Evolutionary conservation across 2,888 invertebrate species (phyloP).

Genomic region (Auanema sp.): DNA sequence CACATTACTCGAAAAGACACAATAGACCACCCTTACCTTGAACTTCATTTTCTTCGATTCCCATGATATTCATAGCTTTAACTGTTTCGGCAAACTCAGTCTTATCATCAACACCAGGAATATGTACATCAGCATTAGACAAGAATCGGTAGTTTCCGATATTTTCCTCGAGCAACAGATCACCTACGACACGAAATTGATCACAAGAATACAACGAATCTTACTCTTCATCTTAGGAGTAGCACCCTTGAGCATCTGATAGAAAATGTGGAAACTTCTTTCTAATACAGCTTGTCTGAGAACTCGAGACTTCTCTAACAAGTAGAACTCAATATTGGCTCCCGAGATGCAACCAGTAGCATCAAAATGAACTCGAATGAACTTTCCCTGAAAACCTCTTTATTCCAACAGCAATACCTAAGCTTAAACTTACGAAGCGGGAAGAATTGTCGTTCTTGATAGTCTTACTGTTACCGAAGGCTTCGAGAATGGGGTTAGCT

Average conservation of each 20-base stretch:
- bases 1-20: conserved; percentile 3
- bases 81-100: conserved; percentile 88
- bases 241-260: conserved; percentile 90
- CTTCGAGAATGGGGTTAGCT: conserved; percentile 98
- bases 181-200: too few species aligned
- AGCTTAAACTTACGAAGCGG: conserved; percentile 99
- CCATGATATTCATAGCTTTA: conserved; percentile 98
- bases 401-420: too few species aligned
- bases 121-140: conserved; percentile 77
- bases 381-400: conserved; percentile 77
- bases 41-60: conserved; percentile 89
- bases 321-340: conserved; percentile 98
- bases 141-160: conserved; percentile 88
- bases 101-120: conserved; percentile 87
- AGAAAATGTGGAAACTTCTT: conserved; percentile 98
- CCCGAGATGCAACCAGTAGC: conserved; percentile 98
- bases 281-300: conserved; percentile 97
- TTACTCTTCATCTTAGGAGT: conserved; percentile 71
- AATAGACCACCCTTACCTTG: conserved; percentile 69
- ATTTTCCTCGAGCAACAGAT: conserved; percentile 87
- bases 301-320: conserved; percentile 96
- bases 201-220: too few species aligned
- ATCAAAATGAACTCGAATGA: conserved; percentile 99
- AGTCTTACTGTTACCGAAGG: conserved; percentile 99
- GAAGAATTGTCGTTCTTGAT: conserved; percentile 99